These are phyloP conservation scores for Enoplolaimus lenunculus DNA, from an alignment of 2,888 invertebrate species.

Conservation along the genomic window DNA sequence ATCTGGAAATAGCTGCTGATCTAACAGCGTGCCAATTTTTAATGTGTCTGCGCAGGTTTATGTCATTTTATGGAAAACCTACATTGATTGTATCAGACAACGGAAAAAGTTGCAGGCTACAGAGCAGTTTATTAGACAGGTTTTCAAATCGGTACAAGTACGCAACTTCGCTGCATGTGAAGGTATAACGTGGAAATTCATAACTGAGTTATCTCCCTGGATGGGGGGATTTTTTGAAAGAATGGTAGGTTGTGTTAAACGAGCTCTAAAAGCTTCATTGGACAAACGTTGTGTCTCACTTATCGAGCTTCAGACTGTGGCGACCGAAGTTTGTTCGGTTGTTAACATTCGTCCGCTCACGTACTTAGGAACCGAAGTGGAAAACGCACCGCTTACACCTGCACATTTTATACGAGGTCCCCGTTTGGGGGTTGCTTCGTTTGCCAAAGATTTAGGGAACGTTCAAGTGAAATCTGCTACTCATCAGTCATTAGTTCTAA, in stretches of 20 bases:
- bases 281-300: neutral
- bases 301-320: neutral
- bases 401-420: neutral
- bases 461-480: neutral
- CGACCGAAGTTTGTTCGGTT: neutral
- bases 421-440: neutral
- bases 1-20: conserved; percentile 1
- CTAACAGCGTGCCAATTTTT: neutral
- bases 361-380: neutral
- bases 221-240: neutral
- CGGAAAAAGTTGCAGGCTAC: neutral
- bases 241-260: neutral
- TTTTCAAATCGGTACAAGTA: neutral
- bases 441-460: neutral
- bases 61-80: neutral
- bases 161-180: neutral
- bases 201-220: neutral
- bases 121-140: neutral
- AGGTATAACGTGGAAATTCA: neutral
- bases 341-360: neutral
- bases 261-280: neutral
- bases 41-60: neutral
- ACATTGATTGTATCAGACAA: neutral
- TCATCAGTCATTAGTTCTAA: neutral
- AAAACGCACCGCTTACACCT: neutral